These are phyloP conservation scores for Perizoma flavofasciatum DNA, from an alignment of 2,888 invertebrate genomes.

Conservation along the genomic window DNA sequence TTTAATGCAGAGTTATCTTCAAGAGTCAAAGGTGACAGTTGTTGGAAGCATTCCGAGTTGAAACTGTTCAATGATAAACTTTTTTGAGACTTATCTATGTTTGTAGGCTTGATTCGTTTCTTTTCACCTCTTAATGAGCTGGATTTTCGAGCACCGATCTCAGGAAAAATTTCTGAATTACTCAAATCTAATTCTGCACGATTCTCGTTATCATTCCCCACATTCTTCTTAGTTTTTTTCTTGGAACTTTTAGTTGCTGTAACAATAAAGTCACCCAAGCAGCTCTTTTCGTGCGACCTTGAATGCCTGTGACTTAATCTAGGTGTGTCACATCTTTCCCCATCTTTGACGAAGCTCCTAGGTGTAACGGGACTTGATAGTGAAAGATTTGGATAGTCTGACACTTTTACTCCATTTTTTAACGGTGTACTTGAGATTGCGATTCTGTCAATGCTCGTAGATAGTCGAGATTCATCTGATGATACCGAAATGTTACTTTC, in stretches of 20 bases:
- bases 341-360: slow-evolving; percentile 53
- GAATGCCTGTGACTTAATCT: slow-evolving; percentile 61
- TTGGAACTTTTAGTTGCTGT: slow-evolving; percentile 62
- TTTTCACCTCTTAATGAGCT: slow-evolving; percentile 65
- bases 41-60: slow-evolving; percentile 64
- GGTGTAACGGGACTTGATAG: slow-evolving; percentile 68
- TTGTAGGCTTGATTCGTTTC: slow-evolving; percentile 82
- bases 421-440: slow-evolving; percentile 69
- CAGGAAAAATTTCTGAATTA: slow-evolving; percentile 72
- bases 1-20: slow-evolving; percentile 72
- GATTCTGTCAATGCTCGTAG: slow-evolving; percentile 58
- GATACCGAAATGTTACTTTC: slow-evolving; percentile 55
- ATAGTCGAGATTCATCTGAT: slow-evolving; percentile 68
- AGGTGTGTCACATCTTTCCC: slow-evolving; percentile 71
- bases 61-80: slow-evolving; percentile 69
- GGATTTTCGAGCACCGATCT: slow-evolving; percentile 69
- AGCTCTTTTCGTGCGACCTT: slow-evolving; percentile 66
- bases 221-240: slow-evolving; percentile 63
- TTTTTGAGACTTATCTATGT: slow-evolving; percentile 65
- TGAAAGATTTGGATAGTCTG: slow-evolving; percentile 54
- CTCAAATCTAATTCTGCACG: slow-evolving; percentile 66
- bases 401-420: slow-evolving; percentile 60
- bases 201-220: slow-evolving; percentile 59
- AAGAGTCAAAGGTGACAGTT: slow-evolving; percentile 55
- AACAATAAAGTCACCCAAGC: slow-evolving; percentile 68